Percentiles rank a stretch among this genome's conserved stretches.
Evolutionary conservation across 2,113 vertebrate species (phyloP).

Genomic region (Prochilodus magdalenae): DNA sequence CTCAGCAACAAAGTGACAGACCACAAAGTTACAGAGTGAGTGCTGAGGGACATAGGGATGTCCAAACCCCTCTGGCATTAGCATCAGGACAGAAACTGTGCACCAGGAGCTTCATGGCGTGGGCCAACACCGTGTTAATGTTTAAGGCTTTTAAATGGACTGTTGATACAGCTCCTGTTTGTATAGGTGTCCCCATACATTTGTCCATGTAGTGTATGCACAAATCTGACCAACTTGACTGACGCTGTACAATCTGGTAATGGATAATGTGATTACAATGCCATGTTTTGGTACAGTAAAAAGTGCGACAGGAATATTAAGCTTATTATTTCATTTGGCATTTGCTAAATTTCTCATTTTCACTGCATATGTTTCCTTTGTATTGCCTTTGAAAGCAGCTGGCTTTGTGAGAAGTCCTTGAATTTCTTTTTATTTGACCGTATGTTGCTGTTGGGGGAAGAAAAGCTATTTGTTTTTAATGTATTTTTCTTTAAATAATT

Average conservation of each 20-base stretch:
- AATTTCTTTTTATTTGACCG: neutral
- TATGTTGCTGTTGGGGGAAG: neutral
- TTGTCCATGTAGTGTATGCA: too few species aligned
- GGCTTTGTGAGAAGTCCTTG: neutral
- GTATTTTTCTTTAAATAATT: neutral
- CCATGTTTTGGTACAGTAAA: neutral
- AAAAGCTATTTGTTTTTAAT: neutral
- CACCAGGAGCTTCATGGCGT: too few species aligned
- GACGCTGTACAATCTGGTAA: neutral
- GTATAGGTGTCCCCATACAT: too few species aligned
- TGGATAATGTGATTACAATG: conserved; percentile 7
- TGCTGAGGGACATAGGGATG: too few species aligned
- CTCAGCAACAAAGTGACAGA: too few species aligned
- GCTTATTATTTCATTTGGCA: conserved; percentile 15
- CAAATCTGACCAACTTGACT: neutral
- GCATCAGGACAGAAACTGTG: too few species aligned
- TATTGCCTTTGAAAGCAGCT: neutral
- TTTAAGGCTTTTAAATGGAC: too few species aligned
- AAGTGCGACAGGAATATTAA: neutral
- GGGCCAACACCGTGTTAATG: too few species aligned
- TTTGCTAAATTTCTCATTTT: conserved; percentile 5
- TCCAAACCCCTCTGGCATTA: too few species aligned
- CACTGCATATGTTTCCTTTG: neutral
- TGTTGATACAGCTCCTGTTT: too few species aligned
- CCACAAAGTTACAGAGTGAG: too few species aligned